Percentiles rank a stretch among this genome's conserved stretches.
phyloP scores from a whole-genome alignment of 2,797 vertebrate genomes.

The Malacoraja senta region DNA sequence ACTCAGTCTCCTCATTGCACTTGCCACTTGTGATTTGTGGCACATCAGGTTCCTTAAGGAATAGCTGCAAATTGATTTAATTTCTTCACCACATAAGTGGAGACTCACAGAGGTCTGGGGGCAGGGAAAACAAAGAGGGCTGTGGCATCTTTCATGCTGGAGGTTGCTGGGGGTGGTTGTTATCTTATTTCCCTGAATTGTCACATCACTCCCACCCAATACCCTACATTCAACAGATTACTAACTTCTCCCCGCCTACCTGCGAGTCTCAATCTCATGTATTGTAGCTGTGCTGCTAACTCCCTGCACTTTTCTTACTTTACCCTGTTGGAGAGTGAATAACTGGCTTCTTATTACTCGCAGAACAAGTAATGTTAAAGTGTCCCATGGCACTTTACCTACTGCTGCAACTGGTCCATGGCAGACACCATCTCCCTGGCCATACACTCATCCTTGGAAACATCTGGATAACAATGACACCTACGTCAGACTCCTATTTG shows the following conservation, averaged over 20 bases:
- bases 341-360: neutral
- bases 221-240: neutral
- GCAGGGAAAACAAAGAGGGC: neutral
- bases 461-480: no score
- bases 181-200: neutral
- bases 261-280: neutral
- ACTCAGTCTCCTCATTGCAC: neutral
- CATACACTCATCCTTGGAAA: no score
- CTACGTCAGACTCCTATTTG: no score
- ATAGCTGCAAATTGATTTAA: constrained; percentile 18
- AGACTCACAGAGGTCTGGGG: neutral
- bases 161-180: neutral
- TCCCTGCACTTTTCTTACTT: neutral
- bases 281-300: neutral
- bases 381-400: neutral
- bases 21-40: constrained; percentile 18
- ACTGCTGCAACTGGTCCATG: neutral
- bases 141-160: neutral
- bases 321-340: neutral
- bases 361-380: neutral
- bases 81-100: neutral
- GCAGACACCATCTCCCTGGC: no score
- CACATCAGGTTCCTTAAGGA: constrained; percentile 4
- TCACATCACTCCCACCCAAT: neutral
- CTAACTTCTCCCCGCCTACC: neutral